These are phyloP conservation scores for Discoglossus pictus DNA, from an alignment of 2,797 vertebrate genomes.

Conservation along the genomic window DNA sequence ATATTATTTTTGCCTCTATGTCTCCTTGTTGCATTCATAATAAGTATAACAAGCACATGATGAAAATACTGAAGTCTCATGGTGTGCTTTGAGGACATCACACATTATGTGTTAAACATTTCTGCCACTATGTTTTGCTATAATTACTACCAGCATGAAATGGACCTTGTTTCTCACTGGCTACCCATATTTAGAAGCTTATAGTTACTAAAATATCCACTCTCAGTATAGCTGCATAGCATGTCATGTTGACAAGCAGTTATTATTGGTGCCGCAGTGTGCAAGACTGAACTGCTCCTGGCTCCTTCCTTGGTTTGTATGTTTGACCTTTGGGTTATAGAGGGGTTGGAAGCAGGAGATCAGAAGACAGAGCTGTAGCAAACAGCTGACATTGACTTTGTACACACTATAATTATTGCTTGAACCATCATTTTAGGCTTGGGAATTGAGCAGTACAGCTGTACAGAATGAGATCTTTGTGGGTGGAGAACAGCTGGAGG, in stretches of 20 bases:
- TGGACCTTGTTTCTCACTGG: too few species aligned
- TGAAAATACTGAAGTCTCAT: too few species aligned
- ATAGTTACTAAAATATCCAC: too few species aligned
- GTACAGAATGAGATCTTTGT: slow-evolving; percentile 10
- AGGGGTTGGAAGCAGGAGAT: slow-evolving; percentile 19
- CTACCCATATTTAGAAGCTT: too few species aligned
- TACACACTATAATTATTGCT: slow-evolving; percentile 35
- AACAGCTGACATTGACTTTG: slow-evolving; percentile 39
- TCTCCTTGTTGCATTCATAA: too few species aligned
- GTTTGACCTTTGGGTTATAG: slow-evolving; percentile 17
- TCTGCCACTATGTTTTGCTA: too few species aligned
- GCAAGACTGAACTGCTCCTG: not conserved
- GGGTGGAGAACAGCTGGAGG: slow-evolving; percentile 44
- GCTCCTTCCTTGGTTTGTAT: slow-evolving; percentile 19
- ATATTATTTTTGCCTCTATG: too few species aligned
- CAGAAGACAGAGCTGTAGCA: slow-evolving; percentile 13
- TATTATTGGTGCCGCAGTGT: slow-evolving; percentile 15
- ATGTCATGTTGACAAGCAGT: slow-evolving; percentile 30
- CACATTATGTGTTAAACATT: too few species aligned
- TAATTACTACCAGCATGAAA: too few species aligned
- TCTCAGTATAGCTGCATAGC: too few species aligned
- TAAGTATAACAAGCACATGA: too few species aligned
- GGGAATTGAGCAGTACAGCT: slow-evolving; percentile 28
- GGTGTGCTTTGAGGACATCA: too few species aligned
- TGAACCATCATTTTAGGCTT: slow-evolving; percentile 20